phyloP scores from a whole-genome alignment of 2,888 invertebrate species.

The Poecilus cupreus region DNA sequence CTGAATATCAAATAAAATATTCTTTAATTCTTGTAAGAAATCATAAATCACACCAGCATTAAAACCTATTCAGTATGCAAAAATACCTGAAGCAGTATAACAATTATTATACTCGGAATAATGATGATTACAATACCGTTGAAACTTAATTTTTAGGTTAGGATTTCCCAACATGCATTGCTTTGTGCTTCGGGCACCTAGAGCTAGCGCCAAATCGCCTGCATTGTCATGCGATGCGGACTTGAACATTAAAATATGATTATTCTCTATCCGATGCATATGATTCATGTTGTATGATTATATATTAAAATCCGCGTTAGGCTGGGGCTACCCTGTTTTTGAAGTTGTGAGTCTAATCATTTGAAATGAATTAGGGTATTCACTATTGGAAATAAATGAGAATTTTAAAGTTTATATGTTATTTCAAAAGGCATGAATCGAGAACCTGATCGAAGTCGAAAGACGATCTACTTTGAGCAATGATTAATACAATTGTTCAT shows the following conservation, averaged over 20 bases:
- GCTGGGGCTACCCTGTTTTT: constrained; percentile 12
- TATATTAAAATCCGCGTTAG: not conserved
- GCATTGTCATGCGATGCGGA: constrained; percentile 9
- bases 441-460: too few species aligned
- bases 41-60: too few species aligned
- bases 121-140: not conserved
- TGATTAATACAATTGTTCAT: too few species aligned
- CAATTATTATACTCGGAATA: constrained; percentile 13
- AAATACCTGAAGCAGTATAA: not conserved
- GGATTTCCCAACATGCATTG: constrained; percentile 19
- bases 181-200: not conserved
- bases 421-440: too few species aligned
- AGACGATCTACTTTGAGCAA: too few species aligned
- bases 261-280: not conserved
- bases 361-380: not conserved
- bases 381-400: not conserved
- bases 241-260: not conserved
- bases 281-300: not conserved
- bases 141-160: not conserved
- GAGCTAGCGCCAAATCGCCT: not conserved
- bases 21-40: too few species aligned
- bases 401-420: too few species aligned
- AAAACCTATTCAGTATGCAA: not conserved
- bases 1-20: too few species aligned
- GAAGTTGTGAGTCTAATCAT: not conserved